phyloP scores from a whole-genome alignment of 1,140 invertebrate genomes.

The Contarinia nasturtii region DNA sequence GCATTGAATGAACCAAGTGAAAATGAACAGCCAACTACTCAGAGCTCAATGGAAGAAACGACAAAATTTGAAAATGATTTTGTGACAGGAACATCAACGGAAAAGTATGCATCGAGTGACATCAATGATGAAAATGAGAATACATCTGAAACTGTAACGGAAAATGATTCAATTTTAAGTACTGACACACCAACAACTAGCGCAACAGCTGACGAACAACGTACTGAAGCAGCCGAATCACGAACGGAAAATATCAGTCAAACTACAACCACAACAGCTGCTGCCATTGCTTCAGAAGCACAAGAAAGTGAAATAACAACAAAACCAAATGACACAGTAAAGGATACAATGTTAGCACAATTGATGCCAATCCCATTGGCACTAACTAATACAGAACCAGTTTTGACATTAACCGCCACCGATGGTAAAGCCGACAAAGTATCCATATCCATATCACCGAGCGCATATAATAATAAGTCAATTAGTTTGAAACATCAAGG shows the following conservation, averaged over 20 bases:
- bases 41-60: background rate
- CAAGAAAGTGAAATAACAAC: background rate
- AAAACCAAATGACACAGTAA: no score
- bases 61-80: no score
- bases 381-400: no score
- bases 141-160: background rate
- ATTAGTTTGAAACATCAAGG: no score
- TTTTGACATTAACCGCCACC: no score
- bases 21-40: background rate
- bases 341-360: no score
- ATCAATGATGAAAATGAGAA: background rate
- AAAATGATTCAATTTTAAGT: background rate
- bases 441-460: no score
- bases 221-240: background rate
- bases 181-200: background rate
- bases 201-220: background rate
- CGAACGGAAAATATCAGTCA: background rate
- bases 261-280: background rate
- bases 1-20: conserved; percentile 1
- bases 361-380: no score
- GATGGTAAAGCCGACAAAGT: no score
- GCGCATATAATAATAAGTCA: no score
- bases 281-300: background rate
- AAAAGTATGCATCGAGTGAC: background rate
- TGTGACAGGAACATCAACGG: background rate